Conservation (phyloP, 2,797 vertebrate species). For the Lithobates sylvaticus region DNA sequence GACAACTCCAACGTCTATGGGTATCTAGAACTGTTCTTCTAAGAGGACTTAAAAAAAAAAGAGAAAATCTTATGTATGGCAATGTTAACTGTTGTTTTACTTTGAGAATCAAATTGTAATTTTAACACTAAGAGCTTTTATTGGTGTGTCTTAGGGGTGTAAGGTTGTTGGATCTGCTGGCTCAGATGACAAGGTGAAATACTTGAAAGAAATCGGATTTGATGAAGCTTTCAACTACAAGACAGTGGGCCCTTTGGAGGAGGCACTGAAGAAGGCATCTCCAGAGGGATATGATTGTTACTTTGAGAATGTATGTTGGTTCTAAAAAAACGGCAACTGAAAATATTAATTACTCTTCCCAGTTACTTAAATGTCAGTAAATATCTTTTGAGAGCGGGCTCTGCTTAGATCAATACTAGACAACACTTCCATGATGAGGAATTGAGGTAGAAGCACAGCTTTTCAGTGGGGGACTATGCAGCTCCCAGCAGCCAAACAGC, state of each 20-base stretch:
- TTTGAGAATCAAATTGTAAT: background rate
- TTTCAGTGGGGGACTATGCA: too few species aligned
- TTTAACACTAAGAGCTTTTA: background rate
- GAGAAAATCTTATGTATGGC: background rate
- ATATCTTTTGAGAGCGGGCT: too few species aligned
- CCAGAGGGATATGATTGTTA: slow-evolving; percentile 90
- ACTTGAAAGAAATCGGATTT: slow-evolving; percentile 87
- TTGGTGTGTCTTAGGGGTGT: slow-evolving; percentile 77
- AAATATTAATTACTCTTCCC: background rate
- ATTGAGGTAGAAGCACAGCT: too few species aligned
- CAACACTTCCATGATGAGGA: too few species aligned
- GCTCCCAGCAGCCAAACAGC: too few species aligned
- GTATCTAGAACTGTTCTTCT: background rate
- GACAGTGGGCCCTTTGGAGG: slow-evolving; percentile 83
- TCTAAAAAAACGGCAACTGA: background rate
- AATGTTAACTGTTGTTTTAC: background rate
- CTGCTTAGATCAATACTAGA: too few species aligned
- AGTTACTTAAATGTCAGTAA: too few species aligned
- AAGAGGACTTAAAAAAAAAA: background rate
- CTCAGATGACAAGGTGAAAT: slow-evolving; percentile 80
- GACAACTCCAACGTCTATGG: too few species aligned
- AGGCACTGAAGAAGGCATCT: slow-evolving; percentile 83
- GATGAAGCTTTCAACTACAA: slow-evolving; percentile 93
- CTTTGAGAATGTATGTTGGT: slow-evolving; percentile 89
- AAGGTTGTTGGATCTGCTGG: slow-evolving; percentile 89